Evolutionary conservation across 2,113 vertebrate species (phyloP).

Genomic region (Rissa tridactyla): DNA sequence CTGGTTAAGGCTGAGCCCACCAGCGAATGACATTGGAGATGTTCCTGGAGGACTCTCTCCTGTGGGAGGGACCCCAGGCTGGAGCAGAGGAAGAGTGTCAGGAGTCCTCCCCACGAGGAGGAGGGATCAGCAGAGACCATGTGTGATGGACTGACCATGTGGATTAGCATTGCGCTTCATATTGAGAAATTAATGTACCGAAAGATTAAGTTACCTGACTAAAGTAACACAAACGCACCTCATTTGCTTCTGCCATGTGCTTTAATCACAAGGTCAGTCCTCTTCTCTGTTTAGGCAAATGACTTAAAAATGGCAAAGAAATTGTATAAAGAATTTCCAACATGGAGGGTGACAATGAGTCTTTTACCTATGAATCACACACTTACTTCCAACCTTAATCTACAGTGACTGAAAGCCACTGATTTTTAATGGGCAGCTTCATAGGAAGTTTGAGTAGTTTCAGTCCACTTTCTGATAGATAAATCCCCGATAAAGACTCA

Average conservation of each 20-base stretch:
- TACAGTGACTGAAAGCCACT: not conserved
- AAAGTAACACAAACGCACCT: not conserved
- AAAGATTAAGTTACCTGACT: not conserved
- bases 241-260: not conserved
- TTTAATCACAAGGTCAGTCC: not conserved
- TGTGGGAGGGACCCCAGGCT: not conserved
- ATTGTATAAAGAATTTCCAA: not conserved
- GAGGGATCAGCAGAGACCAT: not conserved
- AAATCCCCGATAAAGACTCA: not conserved
- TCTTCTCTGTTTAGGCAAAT: not conserved
- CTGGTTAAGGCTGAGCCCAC: not conserved
- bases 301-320: not conserved
- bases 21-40: not conserved
- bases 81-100: not conserved
- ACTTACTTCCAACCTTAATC: not conserved
- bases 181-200: not conserved
- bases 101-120: not conserved
- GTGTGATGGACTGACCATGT: not conserved
- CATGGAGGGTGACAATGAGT: not conserved
- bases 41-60: not conserved
- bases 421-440: not conserved
- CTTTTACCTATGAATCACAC: slow-evolving; percentile 20
- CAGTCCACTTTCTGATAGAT: not conserved
- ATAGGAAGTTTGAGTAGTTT: not conserved
- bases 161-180: not conserved